Percentiles rank a stretch among this genome's conserved stretches.
Evolutionary conservation across 37 sponge, comb jelly and placozoan genomes (phyloP).

Genomic region (Spongilla lacustris): DNA sequence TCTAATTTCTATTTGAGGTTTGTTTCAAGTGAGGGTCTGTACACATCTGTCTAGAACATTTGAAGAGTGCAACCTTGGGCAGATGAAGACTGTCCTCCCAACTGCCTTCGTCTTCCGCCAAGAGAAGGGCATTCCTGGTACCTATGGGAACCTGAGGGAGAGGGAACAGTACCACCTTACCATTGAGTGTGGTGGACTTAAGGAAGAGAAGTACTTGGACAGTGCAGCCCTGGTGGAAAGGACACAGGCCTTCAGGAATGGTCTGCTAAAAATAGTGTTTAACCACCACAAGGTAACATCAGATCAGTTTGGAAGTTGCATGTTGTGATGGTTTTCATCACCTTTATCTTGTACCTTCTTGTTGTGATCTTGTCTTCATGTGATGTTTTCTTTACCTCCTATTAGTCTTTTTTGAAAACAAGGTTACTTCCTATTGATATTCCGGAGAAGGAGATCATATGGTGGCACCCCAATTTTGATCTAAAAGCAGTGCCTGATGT

Average conservation of each 20-base stretch:
- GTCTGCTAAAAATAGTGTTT: constrained; percentile 20
- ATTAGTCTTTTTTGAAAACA: neutral
- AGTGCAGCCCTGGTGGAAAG: constrained; percentile 48
- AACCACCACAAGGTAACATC: constrained; percentile 59
- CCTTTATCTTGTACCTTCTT: no score
- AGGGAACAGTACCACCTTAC: constrained; percentile 70
- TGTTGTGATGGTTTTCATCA: no score
- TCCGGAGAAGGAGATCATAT: constrained; percentile 50
- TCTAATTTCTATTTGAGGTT: no score
- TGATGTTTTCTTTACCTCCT: neutral
- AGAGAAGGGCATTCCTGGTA: constrained; percentile 73
- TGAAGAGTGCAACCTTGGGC: constrained; percentile 62
- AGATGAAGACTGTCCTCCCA: constrained; percentile 75
- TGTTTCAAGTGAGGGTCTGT: neutral
- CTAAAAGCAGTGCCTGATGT: constrained; percentile 75
- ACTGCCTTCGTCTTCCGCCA: constrained; percentile 63
- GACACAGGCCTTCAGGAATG: constrained; percentile 37
- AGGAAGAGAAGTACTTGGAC: constrained; percentile 16
- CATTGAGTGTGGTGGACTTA: constrained; percentile 48
- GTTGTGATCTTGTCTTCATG: neutral
- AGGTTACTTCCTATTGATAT: constrained; percentile 32
- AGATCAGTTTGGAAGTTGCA: no score
- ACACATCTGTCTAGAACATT: constrained; percentile 46
- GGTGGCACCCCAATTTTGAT: constrained; percentile 79
- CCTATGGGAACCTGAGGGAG: constrained; percentile 1